A percentile compares a stretch with the other conserved stretches of the same genome.
phyloP scores from a whole-genome alignment of 2,113 vertebrate genomes.

The Pyrgilauda ruficollis region DNA sequence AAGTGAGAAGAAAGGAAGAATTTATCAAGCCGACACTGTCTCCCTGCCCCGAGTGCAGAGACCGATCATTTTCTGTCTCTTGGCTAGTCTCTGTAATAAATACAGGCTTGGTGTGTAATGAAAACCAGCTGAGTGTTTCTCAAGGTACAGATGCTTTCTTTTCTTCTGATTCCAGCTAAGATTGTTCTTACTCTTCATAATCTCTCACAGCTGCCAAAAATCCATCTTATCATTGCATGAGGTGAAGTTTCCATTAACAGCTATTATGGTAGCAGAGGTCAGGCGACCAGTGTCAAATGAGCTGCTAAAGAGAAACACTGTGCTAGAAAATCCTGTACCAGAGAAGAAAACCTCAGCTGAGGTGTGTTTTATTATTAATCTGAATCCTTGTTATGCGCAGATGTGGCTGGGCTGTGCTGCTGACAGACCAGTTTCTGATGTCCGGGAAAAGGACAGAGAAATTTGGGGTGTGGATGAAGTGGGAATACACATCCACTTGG shows the following conservation, averaged over 20 bases:
- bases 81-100: conserved; percentile 83
- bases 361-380: conserved; percentile 31
- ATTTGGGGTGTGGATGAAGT: neutral
- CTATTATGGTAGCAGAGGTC: conserved; percentile 77
- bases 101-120: conserved; percentile 81
- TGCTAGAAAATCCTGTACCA: conserved; percentile 20
- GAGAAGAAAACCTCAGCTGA: conserved; percentile 7
- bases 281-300: conserved; percentile 69
- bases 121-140: conserved; percentile 86
- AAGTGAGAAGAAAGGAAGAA: conserved; percentile 56
- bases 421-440: neutral
- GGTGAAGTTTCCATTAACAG: conserved; percentile 90
- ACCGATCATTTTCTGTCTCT: conserved; percentile 77
- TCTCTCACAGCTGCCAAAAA: conserved; percentile 87
- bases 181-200: conserved; percentile 85
- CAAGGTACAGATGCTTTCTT: conserved; percentile 81
- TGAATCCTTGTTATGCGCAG: neutral
- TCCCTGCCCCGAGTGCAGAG: conserved; percentile 48
- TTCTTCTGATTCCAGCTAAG: conserved; percentile 84
- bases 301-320: conserved; percentile 69
- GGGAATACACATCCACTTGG: neutral
- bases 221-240: conserved; percentile 88
- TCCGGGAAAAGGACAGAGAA: neutral
- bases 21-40: conserved; percentile 64
- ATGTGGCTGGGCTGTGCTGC: neutral